These are phyloP conservation scores for Sphenopsis melanotis DNA, from an alignment of 2,797 vertebrate species.

Conservation along the genomic window DNA sequence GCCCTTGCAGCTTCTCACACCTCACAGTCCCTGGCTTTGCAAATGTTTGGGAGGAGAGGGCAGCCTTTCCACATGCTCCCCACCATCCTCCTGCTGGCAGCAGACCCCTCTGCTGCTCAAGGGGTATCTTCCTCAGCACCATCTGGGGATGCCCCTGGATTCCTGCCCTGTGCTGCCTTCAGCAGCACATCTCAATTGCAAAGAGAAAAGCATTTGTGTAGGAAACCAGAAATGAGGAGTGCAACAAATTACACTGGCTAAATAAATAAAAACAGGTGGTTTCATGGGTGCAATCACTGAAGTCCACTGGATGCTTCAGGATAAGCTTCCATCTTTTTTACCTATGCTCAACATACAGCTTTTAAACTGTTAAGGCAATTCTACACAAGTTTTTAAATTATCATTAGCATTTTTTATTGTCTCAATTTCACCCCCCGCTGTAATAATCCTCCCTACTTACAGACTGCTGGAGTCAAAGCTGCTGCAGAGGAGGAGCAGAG, in stretches of 20 bases:
- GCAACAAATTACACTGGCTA: neutral
- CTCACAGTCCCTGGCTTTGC: neutral
- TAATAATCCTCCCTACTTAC: neutral
- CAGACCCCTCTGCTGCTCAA: neutral
- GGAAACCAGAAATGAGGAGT: neutral
- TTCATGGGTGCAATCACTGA: neutral
- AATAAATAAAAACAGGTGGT: neutral
- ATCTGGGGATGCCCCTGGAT: neutral
- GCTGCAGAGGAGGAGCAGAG: neutral
- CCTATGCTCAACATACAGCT: neutral
- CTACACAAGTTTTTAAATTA: neutral
- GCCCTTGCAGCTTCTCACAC: neutral
- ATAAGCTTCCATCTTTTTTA: neutral
- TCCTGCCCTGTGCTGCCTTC: neutral
- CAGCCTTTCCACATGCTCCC: neutral
- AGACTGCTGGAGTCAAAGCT: neutral
- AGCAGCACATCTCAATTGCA: neutral
- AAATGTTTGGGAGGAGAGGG: neutral
- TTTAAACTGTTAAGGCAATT: neutral
- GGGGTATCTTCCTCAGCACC: neutral
- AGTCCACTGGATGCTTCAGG: neutral
- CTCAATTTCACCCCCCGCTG: neutral
- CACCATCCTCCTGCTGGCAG: accelerated
- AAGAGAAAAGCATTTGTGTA: neutral
- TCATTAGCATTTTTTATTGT: neutral